Percentiles rank a stretch among this genome's conserved stretches.
phyloP scores from a whole-genome alignment of 2,797 vertebrate genomes.

The Cyclura pinguis region DNA sequence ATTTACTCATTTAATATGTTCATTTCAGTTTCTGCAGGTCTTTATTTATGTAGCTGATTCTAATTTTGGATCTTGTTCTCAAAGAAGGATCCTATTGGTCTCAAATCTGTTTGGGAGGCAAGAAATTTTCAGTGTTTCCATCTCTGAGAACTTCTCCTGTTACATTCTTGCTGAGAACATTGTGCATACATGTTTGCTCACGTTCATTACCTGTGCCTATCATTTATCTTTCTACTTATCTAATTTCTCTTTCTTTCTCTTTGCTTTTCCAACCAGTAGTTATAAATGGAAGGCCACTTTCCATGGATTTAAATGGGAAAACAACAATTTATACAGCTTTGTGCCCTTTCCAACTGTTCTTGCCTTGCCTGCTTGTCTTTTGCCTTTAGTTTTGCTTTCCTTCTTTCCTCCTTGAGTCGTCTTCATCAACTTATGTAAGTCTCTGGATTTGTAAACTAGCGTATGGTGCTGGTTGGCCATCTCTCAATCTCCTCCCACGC shows the following conservation, averaged over 20 bases:
- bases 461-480: neutral
- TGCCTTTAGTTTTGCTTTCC: neutral
- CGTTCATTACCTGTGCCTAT: neutral
- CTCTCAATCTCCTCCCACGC: neutral
- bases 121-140: neutral
- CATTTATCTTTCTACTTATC: neutral
- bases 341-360: neutral
- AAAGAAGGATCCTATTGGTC: neutral
- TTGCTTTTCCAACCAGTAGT: neutral
- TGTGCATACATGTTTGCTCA: neutral
- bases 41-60: neutral
- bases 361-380: neutral
- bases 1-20: no score
- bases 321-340: neutral
- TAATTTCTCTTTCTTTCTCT: neutral
- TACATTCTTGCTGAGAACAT: neutral
- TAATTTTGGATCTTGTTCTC: neutral
- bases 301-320: neutral
- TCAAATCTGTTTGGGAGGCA: neutral
- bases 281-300: neutral
- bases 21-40: no score
- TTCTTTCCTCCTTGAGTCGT: neutral
- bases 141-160: neutral
- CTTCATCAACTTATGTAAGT: neutral
- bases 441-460: neutral